phyloP scores from a whole-genome alignment of 2,797 vertebrate genomes.

The Dendrocincla tyrannina region DNA sequence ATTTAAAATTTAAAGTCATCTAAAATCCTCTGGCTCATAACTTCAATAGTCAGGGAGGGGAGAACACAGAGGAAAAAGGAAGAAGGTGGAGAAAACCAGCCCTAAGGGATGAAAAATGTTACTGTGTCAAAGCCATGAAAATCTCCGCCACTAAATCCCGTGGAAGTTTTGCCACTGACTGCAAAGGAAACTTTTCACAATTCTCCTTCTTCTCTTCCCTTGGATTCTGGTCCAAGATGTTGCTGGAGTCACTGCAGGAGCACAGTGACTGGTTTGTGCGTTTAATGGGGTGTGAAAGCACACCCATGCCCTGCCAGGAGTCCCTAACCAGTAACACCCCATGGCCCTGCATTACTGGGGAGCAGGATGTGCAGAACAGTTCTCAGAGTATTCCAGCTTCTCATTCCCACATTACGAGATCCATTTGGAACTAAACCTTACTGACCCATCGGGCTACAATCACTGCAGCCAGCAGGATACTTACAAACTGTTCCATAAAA shows the following conservation, averaged over 20 bases:
- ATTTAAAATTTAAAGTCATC: neutral
- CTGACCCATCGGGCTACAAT: neutral
- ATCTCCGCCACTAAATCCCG: neutral
- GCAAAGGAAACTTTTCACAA: neutral
- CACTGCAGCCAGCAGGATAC: neutral
- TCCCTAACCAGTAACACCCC: neutral
- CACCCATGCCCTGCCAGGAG: neutral
- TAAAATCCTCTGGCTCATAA: neutral
- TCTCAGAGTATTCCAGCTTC: neutral
- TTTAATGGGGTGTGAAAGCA: conserved; percentile 2
- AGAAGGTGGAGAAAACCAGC: neutral
- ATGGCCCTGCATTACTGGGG: neutral
- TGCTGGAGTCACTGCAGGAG: neutral
- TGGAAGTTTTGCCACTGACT: neutral
- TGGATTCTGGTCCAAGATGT: neutral
- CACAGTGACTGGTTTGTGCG: neutral
- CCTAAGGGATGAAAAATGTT: neutral
- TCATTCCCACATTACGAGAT: neutral
- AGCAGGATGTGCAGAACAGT: neutral
- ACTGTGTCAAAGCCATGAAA: neutral
- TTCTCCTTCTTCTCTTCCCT: neutral
- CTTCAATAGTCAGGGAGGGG: neutral
- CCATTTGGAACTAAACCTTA: neutral
- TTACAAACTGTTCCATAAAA: neutral
- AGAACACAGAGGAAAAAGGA: neutral